phyloP scores from a whole-genome alignment of 2,888 invertebrate genomes.

The Apantesis nais region DNA sequence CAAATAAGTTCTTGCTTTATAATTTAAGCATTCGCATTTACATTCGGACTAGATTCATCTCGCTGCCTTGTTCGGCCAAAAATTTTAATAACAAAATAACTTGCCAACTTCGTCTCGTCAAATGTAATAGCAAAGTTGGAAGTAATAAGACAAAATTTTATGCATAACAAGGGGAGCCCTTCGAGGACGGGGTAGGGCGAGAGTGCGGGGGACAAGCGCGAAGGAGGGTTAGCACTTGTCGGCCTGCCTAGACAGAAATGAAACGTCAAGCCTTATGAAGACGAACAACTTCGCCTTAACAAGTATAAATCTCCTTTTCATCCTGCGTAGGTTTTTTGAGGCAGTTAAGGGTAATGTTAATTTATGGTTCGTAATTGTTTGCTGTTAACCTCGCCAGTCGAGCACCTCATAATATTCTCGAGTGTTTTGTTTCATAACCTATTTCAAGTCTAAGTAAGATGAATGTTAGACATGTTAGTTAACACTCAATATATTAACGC shows the following conservation, averaged over 20 bases:
- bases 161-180: conserved; percentile 82
- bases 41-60: conserved; percentile 79
- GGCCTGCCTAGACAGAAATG: conserved; percentile 82
- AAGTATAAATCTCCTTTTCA: conserved; percentile 81
- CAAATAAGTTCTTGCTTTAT: conserved; percentile 81
- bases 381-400: conserved; percentile 48
- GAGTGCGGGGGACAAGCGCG: conserved; percentile 51
- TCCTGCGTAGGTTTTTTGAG: conserved; percentile 71
- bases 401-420: conserved; percentile 37
- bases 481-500: conserved; percentile 22
- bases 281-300: conserved; percentile 83
- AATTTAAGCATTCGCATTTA: conserved; percentile 81
- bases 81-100: conserved; percentile 86
- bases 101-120: conserved; percentile 82
- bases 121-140: conserved; percentile 84
- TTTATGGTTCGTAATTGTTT: conserved; percentile 69
- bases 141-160: conserved; percentile 86
- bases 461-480: conserved; percentile 18
- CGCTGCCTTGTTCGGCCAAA: conserved; percentile 72
- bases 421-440: conserved; percentile 40
- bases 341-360: conserved; percentile 69
- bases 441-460: conserved; percentile 8
- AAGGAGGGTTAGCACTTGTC: conserved; percentile 78
- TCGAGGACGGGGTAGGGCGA: conserved; percentile 52
- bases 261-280: conserved; percentile 83